These are phyloP conservation scores for Sinocyclocheilus grahami DNA, from an alignment of 2,113 vertebrate genomes.

Conservation along the genomic window DNA sequence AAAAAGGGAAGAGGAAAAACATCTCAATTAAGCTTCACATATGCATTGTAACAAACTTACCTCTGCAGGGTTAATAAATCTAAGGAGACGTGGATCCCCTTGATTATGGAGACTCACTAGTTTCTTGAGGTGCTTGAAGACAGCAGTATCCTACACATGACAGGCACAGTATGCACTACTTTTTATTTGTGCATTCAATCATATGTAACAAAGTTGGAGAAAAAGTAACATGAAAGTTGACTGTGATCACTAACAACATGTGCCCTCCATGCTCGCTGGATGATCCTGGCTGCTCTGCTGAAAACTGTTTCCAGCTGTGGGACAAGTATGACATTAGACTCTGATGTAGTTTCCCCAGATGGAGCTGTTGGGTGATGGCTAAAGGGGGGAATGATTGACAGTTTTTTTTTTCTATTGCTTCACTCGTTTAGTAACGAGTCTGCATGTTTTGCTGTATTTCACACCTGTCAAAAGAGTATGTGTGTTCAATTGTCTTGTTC, in stretches of 20 bases:
- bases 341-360: not conserved
- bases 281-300: conserved; percentile 66
- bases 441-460: not conserved
- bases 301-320: not conserved
- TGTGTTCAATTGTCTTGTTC: not conserved
- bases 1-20: not conserved
- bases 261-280: conserved; percentile 75
- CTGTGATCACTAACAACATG: conserved; percentile 66
- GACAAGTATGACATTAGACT: not conserved
- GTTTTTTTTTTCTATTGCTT: not conserved
- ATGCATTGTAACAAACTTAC: conserved; percentile 54
- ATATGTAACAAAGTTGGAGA: not conserved
- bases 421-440: not conserved
- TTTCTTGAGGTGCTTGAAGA: conserved; percentile 71
- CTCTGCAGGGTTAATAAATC: conserved; percentile 73
- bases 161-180: not conserved
- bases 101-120: conserved; percentile 63
- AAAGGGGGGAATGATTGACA: not conserved
- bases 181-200: not conserved
- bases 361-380: not conserved
- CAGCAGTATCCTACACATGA: conserved; percentile 62
- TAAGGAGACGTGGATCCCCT: conserved; percentile 69
- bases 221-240: not conserved
- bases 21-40: too few relatives aligned
- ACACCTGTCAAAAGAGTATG: conserved; percentile 15